Conservation (phyloP, 2,113 vertebrate species). For the Colius striatus region DNA sequence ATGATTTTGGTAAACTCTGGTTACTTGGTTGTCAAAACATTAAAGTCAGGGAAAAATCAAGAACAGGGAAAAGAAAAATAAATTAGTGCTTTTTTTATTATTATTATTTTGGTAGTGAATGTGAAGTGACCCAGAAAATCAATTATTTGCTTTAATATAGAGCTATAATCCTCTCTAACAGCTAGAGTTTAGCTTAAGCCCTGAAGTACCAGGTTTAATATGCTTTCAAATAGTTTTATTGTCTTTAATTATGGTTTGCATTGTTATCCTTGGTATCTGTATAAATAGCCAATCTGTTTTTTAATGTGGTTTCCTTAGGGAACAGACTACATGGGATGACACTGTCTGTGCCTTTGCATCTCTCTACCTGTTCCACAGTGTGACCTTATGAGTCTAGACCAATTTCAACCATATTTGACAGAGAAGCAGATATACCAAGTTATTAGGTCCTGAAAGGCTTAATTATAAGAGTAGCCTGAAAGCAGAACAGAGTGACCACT, state of each 20-base stretch:
- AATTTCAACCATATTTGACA: background rate
- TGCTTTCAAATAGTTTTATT: slow-evolving; percentile 1
- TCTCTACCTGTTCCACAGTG: background rate
- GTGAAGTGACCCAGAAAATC: slow-evolving; percentile 38
- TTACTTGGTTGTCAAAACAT: background rate
- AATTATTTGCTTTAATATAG: slow-evolving; percentile 36
- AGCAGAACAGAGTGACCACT: background rate
- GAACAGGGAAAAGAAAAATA: background rate
- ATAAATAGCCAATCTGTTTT: background rate
- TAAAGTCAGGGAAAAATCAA: background rate
- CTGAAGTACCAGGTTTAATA: slow-evolving; percentile 34
- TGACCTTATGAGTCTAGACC: background rate
- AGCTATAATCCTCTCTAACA: slow-evolving; percentile 33
- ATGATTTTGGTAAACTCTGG: background rate
- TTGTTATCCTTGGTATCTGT: background rate
- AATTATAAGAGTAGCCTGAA: background rate
- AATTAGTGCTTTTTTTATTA: background rate
- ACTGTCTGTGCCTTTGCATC: background rate
- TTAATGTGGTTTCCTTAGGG: background rate
- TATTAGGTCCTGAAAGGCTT: background rate
- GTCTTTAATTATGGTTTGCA: slow-evolving; percentile 7
- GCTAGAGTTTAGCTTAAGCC: background rate
- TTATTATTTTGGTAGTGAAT: background rate
- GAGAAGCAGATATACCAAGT: background rate
- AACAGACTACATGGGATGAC: background rate